Base-by-base conservation (phyloP, 2,888 invertebrate species). In the Melanophora roralis region DNA sequence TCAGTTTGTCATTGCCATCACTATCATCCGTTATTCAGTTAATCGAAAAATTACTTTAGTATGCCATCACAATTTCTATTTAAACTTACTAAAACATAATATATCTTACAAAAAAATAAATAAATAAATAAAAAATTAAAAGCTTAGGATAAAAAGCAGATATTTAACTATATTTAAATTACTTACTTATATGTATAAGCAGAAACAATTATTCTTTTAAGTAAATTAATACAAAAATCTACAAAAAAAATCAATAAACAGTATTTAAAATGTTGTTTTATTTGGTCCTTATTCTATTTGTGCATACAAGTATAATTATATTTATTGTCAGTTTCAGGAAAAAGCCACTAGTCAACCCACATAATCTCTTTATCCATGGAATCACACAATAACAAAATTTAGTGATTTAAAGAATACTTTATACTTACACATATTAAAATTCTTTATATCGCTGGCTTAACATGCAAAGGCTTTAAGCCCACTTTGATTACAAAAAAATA, bases 121-220 rank as follows among this genome's bases (percentile, higher is more conserved):
- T 57, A 23, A 36, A 47, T 60, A 38, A 19, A 55, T 19, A 21
- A 60, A 45, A 27, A 40, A 71, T 16, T 53, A 40, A 45, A 73
- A 60, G 80, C 76, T 73, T 76, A 51, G 64, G 45, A 76, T 68
- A 53, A 64, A 79, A 79, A 64, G 40, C 67, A 68, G 57, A 64
- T 68, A 76, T 72, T 71, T 64, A 78, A 79, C 69, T 71, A 65
- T 84, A 86, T 86, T 84, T 84, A 77, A 76, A 71, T 64, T 68
- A 76, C 32, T 65, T 84, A 83, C 79, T 78, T 84, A 83, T 62
- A n/a, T n/a, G 62, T 84, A 83, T 88, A 87, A 87, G 85, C 86
- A 88, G 86, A 87, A 86, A 84, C 87, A 86, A 87, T 87, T 87
- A 87, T 87, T 87, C 87, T 87, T 87, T 87, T 87, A 87, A 86